These are phyloP conservation scores for Leptinotarsa rubiginosa DNA, from an alignment of 2,888 invertebrate genomes.

Conservation along the genomic window DNA sequence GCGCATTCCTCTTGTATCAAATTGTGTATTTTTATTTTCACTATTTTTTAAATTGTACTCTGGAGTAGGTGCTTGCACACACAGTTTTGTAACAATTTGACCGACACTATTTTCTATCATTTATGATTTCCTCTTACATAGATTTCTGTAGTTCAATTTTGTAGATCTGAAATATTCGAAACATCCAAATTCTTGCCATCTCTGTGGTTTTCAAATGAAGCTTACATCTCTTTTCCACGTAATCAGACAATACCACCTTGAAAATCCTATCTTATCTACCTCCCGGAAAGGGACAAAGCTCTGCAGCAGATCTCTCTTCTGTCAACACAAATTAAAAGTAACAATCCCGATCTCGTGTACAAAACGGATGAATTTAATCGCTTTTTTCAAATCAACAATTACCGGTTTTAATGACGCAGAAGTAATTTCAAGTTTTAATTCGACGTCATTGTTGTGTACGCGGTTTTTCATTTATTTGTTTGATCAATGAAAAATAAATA, in stretches of 20 bases:
- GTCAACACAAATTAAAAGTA: slow-evolving; percentile 60
- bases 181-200: no score
- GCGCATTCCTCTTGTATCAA: no score
- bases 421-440: slow-evolving; percentile 66
- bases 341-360: slow-evolving; percentile 53
- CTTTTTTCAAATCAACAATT: slow-evolving; percentile 62
- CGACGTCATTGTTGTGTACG: slow-evolving; percentile 57
- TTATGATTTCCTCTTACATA: no score
- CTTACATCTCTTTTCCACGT: no score
- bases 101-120: no score
- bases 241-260: not conserved
- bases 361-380: slow-evolving; percentile 62
- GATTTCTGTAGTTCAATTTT: no score
- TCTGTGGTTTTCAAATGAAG: no score
- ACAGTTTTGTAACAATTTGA: no score
- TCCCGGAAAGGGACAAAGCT: slow-evolving; percentile 27
- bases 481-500: slow-evolving; percentile 55
- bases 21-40: no score
- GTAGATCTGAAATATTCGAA: no score
- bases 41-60: no score
- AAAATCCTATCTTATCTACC: slow-evolving; percentile 28
- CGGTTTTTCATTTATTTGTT: slow-evolving; percentile 62
- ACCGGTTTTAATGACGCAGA: slow-evolving; percentile 60
- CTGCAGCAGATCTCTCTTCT: slow-evolving; percentile 45
- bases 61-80: no score